Base-by-base conservation (phyloP, 2,888 invertebrate genomes). In the Plusia festucae region DNA sequence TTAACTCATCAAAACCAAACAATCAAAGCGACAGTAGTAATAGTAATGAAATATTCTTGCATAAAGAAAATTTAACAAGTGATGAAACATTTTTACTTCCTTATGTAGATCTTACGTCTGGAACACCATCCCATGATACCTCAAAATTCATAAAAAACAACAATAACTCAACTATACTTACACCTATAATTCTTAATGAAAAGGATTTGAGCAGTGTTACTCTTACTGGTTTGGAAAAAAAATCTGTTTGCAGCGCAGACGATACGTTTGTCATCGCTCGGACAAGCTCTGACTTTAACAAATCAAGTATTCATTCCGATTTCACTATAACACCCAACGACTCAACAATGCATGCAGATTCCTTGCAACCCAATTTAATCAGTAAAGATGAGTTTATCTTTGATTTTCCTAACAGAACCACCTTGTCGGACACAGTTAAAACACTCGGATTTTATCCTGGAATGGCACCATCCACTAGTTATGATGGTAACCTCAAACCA, bases 201-300 rank as follows among this genome's bases (percentile, higher is more conserved):
- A 76, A 78, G 20, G 65, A 70, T 40, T 53, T 63, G 18, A 89
- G 85, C 57, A 73, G 68, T 44, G 71, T 68, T 22, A 88, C 88
- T 11, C 73, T 86, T 3, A 78, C 52, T 68, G 74, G 18, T 53
- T 67, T 8, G 66, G 74, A 49, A 66, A 68, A 22, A 55, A 68
- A 20, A 74, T 66, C 49, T 72, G 46, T 46, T 32, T 68, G 13
- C 76, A 84, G 78, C 68, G 78, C 85, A 13, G 77, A 84, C 8
- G 79, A 84, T 2, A 78, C 73, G 24, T 88, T 78, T 68, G 70
- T 83, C 49, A 82, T 84, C 52, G 82, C 82, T 22, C 73, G 70
- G 66, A 84, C 84, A 15, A 88, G 84, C 68, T 90, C 87, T 2
- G 84, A 85, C 62, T 83, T 86, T 9, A 77, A 85, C 60, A 80